Percentiles rank a stretch among this genome's conserved stretches.
These are phyloP conservation scores for Meliscaeva auricollis DNA, from an alignment of 2,888 invertebrate species.

Conservation along the genomic window DNA sequence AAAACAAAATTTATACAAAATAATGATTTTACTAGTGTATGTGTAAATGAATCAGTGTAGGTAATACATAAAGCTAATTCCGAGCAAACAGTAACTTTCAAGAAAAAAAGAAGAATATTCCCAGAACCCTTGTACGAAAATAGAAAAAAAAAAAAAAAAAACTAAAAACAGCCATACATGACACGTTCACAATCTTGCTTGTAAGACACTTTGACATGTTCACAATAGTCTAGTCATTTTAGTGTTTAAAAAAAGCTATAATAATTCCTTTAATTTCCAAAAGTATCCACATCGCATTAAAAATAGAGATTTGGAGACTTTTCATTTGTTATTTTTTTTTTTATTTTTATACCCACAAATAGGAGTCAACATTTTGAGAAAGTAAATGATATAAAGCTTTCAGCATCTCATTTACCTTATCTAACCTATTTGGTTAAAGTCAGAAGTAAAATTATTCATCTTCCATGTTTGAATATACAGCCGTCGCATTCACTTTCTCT, in stretches of 20 bases:
- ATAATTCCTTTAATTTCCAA: background rate
- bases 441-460: background rate
- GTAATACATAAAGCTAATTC: too few relatives aligned
- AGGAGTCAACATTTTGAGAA: background rate
- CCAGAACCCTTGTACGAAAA: too few relatives aligned
- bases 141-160: background rate
- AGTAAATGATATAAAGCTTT: background rate
- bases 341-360: background rate
- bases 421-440: too few relatives aligned
- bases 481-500: background rate
- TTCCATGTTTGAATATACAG: too few relatives aligned
- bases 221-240: constrained; percentile 1
- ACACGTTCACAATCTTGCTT: background rate
- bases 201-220: background rate
- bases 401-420: background rate
- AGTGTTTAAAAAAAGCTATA: background rate
- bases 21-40: too few relatives aligned
- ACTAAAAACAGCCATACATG: background rate
- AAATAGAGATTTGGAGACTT: constrained; percentile 7
- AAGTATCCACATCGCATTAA: background rate
- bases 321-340: background rate
- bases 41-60: too few relatives aligned
- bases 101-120: too few relatives aligned
- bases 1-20: too few relatives aligned
- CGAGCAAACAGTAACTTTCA: too few relatives aligned